Evolutionary conservation across 2,113 vertebrate species (phyloP), one percentile per base, ranked within the genome.

Genomic region (Romanogobio albipinnatus): DNA sequence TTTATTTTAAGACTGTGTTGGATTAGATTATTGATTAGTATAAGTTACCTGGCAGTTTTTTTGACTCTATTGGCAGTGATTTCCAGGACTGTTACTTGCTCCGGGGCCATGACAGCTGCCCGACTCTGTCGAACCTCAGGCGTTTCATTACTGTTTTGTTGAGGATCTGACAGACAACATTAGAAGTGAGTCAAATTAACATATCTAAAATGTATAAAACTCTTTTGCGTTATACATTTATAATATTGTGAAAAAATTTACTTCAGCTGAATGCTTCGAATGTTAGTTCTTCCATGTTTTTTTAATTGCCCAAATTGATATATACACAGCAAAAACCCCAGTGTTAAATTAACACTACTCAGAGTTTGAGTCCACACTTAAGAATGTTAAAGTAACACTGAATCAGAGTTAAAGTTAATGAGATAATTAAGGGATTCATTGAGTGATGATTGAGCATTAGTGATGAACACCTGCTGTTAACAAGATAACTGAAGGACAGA

Each of bases 91-190:
- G 84, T 45, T 22, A 95, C 89, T 1, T 92, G 93, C 81, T 96
- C 95, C 0, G 94, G 59, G 49, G 94, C 93, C 1, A 96, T 94
- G 86, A 94, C 93, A 0, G 93, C 93, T 0, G 91, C 88, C 1
- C 93, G 90, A 82, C 94, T 94, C 86, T 84, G 91, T 84, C 90
- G 86, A 77, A 92, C 83, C 62, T 92, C 86, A 0, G 90, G 84
- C 0, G 94, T 87, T 11, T 93, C 93, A 86, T 89, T 88, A 80
- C 84, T 76, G 56, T 58, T 70, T 36, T 29, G 68, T 68, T 82
- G 89, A 33, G 90, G 87, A 5, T 92, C 95, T 95, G 76, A 66
- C 7, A 53, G 26, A 58, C n/a, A 36, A 81, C 45, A 70, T 64
- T 66, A 53, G 49, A 3, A 73, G 9, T 17, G 17, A 5, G 17